These are phyloP conservation scores for Idaea aversata DNA, from an alignment of 2,888 invertebrate genomes.

Conservation along the genomic window DNA sequence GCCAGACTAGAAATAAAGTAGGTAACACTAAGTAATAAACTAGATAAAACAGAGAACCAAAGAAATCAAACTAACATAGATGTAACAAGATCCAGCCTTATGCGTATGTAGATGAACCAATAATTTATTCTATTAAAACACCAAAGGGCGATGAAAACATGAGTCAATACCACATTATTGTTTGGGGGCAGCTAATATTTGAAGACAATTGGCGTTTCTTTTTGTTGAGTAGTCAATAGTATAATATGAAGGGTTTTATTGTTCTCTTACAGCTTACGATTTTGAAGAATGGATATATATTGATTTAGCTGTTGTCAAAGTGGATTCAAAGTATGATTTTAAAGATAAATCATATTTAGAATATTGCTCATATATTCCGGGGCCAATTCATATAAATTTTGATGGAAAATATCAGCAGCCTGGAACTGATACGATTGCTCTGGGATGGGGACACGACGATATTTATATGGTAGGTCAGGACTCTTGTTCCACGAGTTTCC, in stretches of 20 bases:
- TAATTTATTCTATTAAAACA: no score
- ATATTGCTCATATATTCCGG: slow-evolving; percentile 39
- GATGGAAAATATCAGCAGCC: slow-evolving; percentile 20
- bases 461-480: not conserved
- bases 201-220: not conserved
- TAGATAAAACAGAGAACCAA: no score
- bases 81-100: no score
- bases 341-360: slow-evolving; percentile 16
- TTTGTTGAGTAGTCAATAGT: not conserved
- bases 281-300: slow-evolving; percentile 43
- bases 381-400: slow-evolving; percentile 37
- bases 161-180: not conserved
- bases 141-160: no score
- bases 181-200: not conserved
- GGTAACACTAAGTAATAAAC: no score
- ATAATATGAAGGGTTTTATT: not conserved
- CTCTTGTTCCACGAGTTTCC: not conserved
- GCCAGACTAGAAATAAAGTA: no score
- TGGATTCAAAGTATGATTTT: slow-evolving; percentile 42
- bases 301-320: slow-evolving; percentile 51
- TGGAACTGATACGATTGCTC: slow-evolving; percentile 16
- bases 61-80: no score
- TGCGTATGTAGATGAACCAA: no score
- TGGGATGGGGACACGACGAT: slow-evolving; percentile 25
- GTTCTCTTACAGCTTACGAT: slow-evolving; percentile 38